These are phyloP conservation scores for Muscicapa adusta DNA, from an alignment of 2,113 vertebrate genomes.

Conservation along the genomic window DNA sequence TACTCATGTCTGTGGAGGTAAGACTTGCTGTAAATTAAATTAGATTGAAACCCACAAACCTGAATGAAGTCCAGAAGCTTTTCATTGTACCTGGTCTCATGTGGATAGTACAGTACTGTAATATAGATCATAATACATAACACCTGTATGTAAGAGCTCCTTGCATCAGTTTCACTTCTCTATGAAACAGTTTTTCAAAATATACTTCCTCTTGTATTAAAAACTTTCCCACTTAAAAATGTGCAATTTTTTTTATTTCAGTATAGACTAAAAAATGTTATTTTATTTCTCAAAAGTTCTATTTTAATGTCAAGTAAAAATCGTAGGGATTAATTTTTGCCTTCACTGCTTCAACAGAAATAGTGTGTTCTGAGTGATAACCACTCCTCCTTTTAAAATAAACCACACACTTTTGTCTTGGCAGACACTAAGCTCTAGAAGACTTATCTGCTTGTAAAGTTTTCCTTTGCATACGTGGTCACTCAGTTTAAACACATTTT, in stretches of 20 bases:
- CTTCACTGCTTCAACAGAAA: not conserved
- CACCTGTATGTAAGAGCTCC: not conserved
- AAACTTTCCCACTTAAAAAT: not conserved
- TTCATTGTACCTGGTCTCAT: not conserved
- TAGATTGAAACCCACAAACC: not conserved
- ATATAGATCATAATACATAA: not conserved
- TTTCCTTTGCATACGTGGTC: conserved; percentile 23
- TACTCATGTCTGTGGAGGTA: not conserved
- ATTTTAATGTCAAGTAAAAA: conserved; percentile 39
- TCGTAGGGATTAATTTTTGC: conserved; percentile 24
- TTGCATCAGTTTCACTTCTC: not conserved
- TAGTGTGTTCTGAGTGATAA: conserved; percentile 42
- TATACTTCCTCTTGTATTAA: not conserved
- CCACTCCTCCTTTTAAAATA: conserved; percentile 52
- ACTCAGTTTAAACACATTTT: conserved; percentile 22
- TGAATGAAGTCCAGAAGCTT: not conserved
- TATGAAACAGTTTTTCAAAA: not conserved
- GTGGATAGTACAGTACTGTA: not conserved
- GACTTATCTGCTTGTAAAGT: conserved; percentile 64
- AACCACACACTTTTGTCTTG: conserved; percentile 36
- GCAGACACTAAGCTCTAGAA: conserved; percentile 34
- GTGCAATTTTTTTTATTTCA: not conserved
- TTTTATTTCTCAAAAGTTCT: not conserved
- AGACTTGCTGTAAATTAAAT: not conserved
- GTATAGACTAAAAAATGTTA: not conserved